Evolutionary conservation across 2,113 vertebrate species (phyloP).

Genomic region (Panthera tigris): DNA sequence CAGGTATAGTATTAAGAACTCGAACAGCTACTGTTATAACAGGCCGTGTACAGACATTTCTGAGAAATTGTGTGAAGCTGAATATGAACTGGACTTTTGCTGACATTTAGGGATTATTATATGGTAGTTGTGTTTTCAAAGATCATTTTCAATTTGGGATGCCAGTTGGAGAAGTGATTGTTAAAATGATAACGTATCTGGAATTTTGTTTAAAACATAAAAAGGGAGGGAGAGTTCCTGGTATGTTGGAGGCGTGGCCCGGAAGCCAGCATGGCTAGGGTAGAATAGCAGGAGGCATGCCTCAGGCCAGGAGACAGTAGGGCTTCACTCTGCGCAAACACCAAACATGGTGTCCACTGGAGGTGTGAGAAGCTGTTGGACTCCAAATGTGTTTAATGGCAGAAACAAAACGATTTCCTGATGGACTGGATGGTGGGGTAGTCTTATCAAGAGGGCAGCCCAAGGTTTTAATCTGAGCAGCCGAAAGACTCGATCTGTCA

Average conservation of each 20-base stretch:
- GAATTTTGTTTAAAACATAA: constrained; percentile 24
- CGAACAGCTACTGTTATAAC: background rate
- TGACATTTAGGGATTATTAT: background rate
- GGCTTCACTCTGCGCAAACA: background rate
- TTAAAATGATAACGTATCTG: background rate
- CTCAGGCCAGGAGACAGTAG: background rate
- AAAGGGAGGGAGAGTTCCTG: background rate
- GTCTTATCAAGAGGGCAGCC: background rate
- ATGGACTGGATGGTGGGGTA: background rate
- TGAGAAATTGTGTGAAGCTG: background rate
- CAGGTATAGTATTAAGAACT: background rate
- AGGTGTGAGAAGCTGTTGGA: background rate
- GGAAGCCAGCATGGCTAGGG: background rate
- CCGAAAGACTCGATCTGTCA: background rate
- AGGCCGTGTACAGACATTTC: background rate
- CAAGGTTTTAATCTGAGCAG: background rate
- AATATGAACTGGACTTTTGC: background rate
- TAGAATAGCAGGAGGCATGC: background rate
- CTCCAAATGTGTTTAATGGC: background rate
- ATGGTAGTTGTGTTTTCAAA: constrained; percentile 19
- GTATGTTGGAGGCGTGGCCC: background rate
- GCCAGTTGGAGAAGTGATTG: background rate
- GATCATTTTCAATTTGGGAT: constrained; percentile 11
- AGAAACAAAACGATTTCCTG: background rate
- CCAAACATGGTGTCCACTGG: background rate